Evolutionary conservation across 2,113 vertebrate species (phyloP), one percentile per base, ranked within the genome.

Genomic region (Nannobrachium achirus): DNA sequence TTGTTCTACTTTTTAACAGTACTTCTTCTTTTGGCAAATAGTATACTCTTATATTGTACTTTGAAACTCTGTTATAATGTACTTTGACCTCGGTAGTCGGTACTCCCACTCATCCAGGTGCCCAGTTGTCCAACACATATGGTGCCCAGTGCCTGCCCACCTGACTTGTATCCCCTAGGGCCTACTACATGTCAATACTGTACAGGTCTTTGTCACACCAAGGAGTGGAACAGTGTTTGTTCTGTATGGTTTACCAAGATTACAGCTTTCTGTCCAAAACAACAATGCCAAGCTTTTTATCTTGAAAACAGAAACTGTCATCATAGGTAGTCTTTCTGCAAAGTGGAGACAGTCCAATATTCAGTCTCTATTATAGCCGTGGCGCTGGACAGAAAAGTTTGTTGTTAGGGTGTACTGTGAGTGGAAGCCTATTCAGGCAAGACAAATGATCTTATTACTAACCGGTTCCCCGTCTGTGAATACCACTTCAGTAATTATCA

Each of bases 261-360:
- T 38, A 49, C 14, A 45, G 69, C 79, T 56, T 76, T 52, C 57
- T 18, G 18, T 74, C 66, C 25, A 60, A 41, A 63, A 69, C 18
- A 38, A 15, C 66, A 78, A 46, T 19, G 56, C 67, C 19, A 7
- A 55, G 60, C 49, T 73, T 69, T 81, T 75, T 71, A 66, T 61
- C 57, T 56, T 20, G 9, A 2, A 51, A 44, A 86, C 80, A 89
- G 63, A 75, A 56, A 50, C 7, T 40, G 40, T 71, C 78, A 83
- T 79, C 87, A 81, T 86, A 60, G 56, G 46, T 48, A 25, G 58
- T 51, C 1, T 42, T 33, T 62, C 65, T 33, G 61, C 52, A 52
- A 38, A 45, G 52, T n/a, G 51, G 4, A 57, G 50, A 55, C 46
- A 51, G 53, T 58, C 50, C n/a, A 4, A 10, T 61, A 52, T 70